Evolutionary conservation across 2,888 invertebrate genomes (phyloP).

Genomic region (Ochropleura plecta): DNA sequence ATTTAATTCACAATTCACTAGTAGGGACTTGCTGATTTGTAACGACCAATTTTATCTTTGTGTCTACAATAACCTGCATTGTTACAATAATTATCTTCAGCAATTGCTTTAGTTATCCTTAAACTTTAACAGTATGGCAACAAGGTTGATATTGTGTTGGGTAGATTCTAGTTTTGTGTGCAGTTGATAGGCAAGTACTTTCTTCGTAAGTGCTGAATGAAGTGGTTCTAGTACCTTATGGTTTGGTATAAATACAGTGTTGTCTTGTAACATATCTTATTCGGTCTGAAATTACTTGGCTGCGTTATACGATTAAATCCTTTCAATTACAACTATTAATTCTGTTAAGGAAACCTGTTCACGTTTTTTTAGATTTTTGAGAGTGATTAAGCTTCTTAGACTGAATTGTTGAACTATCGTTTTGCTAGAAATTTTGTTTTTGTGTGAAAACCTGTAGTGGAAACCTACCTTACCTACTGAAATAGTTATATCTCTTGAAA

Average conservation of each 20-base stretch:
- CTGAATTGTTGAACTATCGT: too few relatives aligned
- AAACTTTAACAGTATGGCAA: accelerated
- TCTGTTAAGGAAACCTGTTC: background rate
- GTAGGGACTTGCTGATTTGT: slow-evolving; percentile 5
- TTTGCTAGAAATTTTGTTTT: background rate
- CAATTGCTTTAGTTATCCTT: slow-evolving; percentile 3
- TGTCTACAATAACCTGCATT: slow-evolving; percentile 49
- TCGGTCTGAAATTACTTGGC: slow-evolving; percentile 16
- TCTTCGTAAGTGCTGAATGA: slow-evolving; percentile 19
- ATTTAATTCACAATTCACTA: slow-evolving; percentile 7
- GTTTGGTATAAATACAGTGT: slow-evolving; percentile 49
- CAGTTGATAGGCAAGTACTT: slow-evolving; percentile 8
- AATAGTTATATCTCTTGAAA: background rate
- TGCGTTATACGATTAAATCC: background rate
- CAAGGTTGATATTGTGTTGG: slow-evolving; percentile 21
- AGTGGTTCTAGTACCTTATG: slow-evolving; percentile 38
- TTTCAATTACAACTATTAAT: background rate
- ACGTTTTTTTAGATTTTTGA: background rate
- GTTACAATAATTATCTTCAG: slow-evolving; percentile 48
- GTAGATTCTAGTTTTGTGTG: background rate
- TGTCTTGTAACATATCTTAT: slow-evolving; percentile 24
- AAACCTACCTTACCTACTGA: background rate
- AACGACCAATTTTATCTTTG: slow-evolving; percentile 44
- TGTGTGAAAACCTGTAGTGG: background rate
- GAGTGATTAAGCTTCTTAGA: background rate